Conservation (phyloP, 2,113 vertebrate genomes). For the Salvator merianae region DNA sequence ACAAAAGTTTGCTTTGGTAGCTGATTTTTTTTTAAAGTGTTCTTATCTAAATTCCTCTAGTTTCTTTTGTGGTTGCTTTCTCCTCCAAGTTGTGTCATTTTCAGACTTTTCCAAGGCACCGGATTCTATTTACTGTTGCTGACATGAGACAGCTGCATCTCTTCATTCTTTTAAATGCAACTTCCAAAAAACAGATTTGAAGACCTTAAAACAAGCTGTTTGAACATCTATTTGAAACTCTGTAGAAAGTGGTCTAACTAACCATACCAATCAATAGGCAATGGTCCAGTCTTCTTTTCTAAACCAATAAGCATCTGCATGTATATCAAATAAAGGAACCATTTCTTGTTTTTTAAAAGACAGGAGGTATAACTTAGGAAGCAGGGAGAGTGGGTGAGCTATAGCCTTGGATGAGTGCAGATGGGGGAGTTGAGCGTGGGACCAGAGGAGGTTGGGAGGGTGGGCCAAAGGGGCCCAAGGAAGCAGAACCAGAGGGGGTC, state of each 20-base stretch:
- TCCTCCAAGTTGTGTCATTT: conserved; percentile 6
- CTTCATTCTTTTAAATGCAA: conserved; percentile 19
- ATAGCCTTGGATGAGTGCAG: too few relatives aligned
- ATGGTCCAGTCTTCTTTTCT: background rate
- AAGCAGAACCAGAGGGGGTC: too few relatives aligned
- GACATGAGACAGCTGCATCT: conserved; percentile 16
- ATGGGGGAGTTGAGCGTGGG: too few relatives aligned
- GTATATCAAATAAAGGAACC: background rate
- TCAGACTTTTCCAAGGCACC: conserved; percentile 36
- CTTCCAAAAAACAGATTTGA: conserved; percentile 55
- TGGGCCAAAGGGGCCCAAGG: too few relatives aligned
- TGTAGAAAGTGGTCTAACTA: rapidly evolving
- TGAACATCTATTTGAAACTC: conserved; percentile 31
- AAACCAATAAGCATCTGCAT: rapidly evolving
- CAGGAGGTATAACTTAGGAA: background rate
- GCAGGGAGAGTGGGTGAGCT: too few relatives aligned
- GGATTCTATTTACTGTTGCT: conserved; percentile 14
- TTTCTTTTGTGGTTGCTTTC: background rate
- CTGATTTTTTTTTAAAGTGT: background rate
- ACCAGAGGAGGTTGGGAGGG: too few relatives aligned
- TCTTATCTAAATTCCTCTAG: background rate
- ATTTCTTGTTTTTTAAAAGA: background rate
- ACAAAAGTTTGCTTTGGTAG: conserved; percentile 24
- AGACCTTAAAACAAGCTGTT: conserved; percentile 43
- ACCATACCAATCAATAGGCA: rapidly evolving